These are phyloP conservation scores for Dolichomitus sp. DNA, from an alignment of 2,888 invertebrate species.

Conservation along the genomic window DNA sequence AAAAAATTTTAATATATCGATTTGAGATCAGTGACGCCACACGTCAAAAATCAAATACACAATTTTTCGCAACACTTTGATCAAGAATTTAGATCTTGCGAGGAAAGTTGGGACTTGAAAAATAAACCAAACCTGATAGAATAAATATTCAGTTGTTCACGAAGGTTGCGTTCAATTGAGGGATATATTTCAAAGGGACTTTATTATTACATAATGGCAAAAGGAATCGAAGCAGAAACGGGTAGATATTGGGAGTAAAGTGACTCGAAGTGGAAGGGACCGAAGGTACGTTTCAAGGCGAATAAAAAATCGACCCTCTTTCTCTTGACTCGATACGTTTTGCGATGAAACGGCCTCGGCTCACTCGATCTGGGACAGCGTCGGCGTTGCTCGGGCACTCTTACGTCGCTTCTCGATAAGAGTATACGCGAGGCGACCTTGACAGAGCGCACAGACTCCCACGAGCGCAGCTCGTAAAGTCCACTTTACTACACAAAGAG, in stretches of 20 bases:
- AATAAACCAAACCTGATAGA: background rate
- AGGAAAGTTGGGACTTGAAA: background rate
- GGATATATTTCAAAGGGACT: background rate
- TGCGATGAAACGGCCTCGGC: constrained; percentile 21
- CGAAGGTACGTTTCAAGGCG: background rate
- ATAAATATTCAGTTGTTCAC: background rate
- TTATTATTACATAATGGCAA: background rate
- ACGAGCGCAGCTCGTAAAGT: constrained; percentile 54
- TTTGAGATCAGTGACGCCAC: too few relatives aligned
- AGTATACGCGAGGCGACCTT: constrained; percentile 66
- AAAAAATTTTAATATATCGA: too few relatives aligned
- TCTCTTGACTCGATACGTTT: background rate
- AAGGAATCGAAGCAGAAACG: background rate
- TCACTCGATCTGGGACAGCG: constrained; percentile 28
- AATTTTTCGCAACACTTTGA: background rate
- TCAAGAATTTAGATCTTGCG: background rate
- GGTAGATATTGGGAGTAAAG: background rate
- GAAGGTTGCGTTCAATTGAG: background rate
- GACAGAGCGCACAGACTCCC: constrained; percentile 73
- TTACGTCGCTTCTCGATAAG: constrained; percentile 43
- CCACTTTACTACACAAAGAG: too few relatives aligned
- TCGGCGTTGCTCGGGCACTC: constrained; percentile 22
- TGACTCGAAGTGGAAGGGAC: background rate
- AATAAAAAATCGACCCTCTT: background rate
- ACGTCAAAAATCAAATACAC: background rate